phyloP scores from a whole-genome alignment of 2,888 invertebrate species.

The Apamea crenata region DNA sequence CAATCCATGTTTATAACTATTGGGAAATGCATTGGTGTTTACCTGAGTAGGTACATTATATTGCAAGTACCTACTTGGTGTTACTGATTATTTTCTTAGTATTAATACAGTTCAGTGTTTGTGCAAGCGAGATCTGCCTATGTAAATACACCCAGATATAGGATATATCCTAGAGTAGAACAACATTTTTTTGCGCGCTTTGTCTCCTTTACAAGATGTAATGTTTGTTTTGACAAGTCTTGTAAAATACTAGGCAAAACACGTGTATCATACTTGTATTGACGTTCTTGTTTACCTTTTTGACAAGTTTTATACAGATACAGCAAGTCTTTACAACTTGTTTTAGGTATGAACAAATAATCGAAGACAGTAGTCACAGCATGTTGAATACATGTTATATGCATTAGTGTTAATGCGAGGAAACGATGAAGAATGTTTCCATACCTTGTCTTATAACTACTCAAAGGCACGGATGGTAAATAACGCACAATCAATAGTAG shows the following conservation, averaged over 20 bases:
- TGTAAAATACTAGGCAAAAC: background rate
- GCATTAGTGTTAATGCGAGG: background rate
- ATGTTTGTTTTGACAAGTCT: background rate
- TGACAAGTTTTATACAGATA: background rate
- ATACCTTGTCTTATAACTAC: conserved; percentile 27
- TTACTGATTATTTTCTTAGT: background rate
- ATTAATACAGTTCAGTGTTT: background rate
- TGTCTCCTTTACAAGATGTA: background rate
- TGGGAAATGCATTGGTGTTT: background rate
- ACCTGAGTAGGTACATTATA: background rate
- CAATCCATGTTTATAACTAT: background rate
- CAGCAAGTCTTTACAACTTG: background rate
- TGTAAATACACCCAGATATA: background rate
- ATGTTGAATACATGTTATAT: background rate
- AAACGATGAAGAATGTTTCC: background rate
- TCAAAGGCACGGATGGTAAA: conserved; percentile 38
- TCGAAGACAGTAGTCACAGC: background rate
- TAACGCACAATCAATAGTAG: conserved; percentile 53
- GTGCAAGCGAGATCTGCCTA: background rate
- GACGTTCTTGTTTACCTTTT: background rate
- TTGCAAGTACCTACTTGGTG: background rate
- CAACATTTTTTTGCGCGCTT: background rate
- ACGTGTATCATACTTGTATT: background rate
- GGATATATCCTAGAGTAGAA: background rate
- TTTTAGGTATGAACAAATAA: background rate